Base-by-base conservation (phyloP, 2,113 vertebrate species). In the Terrapene triunguis region DNA sequence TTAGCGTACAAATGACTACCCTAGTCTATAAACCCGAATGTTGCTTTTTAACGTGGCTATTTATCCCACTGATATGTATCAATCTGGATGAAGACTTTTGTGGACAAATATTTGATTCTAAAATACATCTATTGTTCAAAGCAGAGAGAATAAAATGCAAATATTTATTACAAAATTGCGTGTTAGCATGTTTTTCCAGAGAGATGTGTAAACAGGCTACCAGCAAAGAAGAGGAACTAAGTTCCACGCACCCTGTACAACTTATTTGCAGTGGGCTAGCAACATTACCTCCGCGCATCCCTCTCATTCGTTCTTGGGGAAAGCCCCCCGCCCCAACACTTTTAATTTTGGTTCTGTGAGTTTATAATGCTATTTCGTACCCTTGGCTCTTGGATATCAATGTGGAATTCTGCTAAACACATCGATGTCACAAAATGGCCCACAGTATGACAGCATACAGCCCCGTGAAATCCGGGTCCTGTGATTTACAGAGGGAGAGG, bases 121-220 rank as follows among this genome's bases (percentile, higher is more conserved):
- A 86, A 78, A 82, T 78, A 80, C 57, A 51, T 76, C 89, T 85
- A 55, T 89, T 94, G 91, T 92, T 1, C 81, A 89, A 35, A 65
- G n/a, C 82, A 91, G 94, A 85, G 50, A 48, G 17, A 89, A 89
- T 19, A 85, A 96, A 85, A 95, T 90, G 42, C 25, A 95, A 78
- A 53, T 95, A 90, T 88, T 95, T 79, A 85, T 82, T 72, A 51
- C 69, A 53, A 93, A 85, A 62, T 89, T 97, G 94, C 94, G n/a
- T 93, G 93, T 96, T 96, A 88, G 38, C 72, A 6, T 65, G 5
- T 19, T 93, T 85, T 93, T 85, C 51, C 53, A n/a, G 72, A 72
- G 84, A 80, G 8, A 79, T 48, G 90, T 84, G 88, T 94, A 90
- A 95, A 95, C 1, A 24, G 74, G 62, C 93, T 90, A 96, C 95